Base-by-base conservation (phyloP, 1,140 invertebrate genomes). In the Calycopis cecrops region DNA sequence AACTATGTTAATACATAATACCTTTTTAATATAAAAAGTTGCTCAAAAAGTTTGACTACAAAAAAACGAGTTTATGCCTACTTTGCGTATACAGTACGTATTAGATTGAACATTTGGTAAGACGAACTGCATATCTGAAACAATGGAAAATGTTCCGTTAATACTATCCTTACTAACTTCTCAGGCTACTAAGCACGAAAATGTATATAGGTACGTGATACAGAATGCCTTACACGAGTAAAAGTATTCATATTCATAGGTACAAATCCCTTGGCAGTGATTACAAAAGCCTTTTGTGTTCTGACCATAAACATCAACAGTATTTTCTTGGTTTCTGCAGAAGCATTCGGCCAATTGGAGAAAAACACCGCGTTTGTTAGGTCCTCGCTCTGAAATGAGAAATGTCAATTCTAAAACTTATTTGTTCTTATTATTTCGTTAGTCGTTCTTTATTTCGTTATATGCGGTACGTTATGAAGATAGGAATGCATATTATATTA, bases 61-160 rank as follows among this genome's bases (percentile, higher is more conserved):
- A 37, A 3, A n/a, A 10, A 10, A 37, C n/a, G 9, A 37, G 3
- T 37, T 42, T 14, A 42, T 18, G 28, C 11, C 35, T 42, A 40
- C 11, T 53, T 49, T 17, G 51, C 16, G 48, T 80, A 86, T 11
- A 71, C 47, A 21, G 74, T 83, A 16, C 68, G 77, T 16, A 87
- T 47, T 48, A 87, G 62, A 54, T 80, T 85, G 40, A 80, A 87
- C 9, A 77, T 71, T 52, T 82, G 76, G 56, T 78, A 85, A 0
- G 82, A 83, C 33, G 73, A 63, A 34, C 74, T 84, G 59, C 74
- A 80, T 49, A 87, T 76, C 84, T 85, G 79, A 69, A 85, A 87
- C 10, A 42, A 65, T 48, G 40, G 44, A 49, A 35, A 57, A 65
- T 28, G 48, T 28, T 42, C 9, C n/a, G 10, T 7, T 7, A 1